Conservation (phyloP, 2,888 invertebrate species). For the Trissolcus japonicus region DNA sequence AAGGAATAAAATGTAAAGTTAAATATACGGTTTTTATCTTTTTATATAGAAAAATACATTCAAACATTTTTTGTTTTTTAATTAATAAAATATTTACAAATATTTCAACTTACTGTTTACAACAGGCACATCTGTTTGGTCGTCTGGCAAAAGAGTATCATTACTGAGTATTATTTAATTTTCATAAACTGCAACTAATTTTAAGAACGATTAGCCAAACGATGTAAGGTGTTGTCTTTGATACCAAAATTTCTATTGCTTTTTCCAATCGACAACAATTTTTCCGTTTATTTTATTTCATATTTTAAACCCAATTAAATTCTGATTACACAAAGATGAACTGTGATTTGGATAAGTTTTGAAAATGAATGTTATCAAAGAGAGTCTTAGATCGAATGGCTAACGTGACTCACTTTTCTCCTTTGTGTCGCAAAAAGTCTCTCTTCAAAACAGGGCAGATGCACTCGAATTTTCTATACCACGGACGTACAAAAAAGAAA, state of each 20-base stretch:
- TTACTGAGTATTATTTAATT: slow-evolving; percentile 64
- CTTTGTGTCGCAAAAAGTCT: slow-evolving; percentile 52
- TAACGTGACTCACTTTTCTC: slow-evolving; percentile 62
- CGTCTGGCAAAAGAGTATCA: slow-evolving; percentile 63
- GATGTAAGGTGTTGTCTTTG: slow-evolving; percentile 23
- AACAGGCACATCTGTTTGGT: slow-evolving; percentile 62
- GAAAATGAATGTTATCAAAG: slow-evolving; percentile 21
- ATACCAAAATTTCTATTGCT: slow-evolving; percentile 1
- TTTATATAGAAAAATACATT: too few species aligned
- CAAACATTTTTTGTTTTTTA: too few species aligned
- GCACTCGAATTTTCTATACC: slow-evolving; percentile 46
- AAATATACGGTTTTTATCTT: too few species aligned
- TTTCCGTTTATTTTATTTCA: neutral
- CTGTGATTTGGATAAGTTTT: slow-evolving; percentile 11
- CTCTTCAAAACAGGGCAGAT: slow-evolving; percentile 58
- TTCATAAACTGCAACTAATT: slow-evolving; percentile 51
- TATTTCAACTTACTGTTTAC: slow-evolving; percentile 60
- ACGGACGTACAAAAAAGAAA: slow-evolving; percentile 3
- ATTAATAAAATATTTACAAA: too few species aligned
- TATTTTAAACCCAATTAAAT: too few species aligned
- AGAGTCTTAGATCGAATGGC: slow-evolving; percentile 41
- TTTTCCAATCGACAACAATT: neutral
- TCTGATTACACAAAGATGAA: neutral
- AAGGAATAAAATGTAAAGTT: too few species aligned
- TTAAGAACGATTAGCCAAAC: slow-evolving; percentile 54